A percentile compares a stretch with the other conserved stretches of the same genome.
Conservation (phyloP, 2,888 invertebrate species). For the Lasioglossum marginatum region DNA sequence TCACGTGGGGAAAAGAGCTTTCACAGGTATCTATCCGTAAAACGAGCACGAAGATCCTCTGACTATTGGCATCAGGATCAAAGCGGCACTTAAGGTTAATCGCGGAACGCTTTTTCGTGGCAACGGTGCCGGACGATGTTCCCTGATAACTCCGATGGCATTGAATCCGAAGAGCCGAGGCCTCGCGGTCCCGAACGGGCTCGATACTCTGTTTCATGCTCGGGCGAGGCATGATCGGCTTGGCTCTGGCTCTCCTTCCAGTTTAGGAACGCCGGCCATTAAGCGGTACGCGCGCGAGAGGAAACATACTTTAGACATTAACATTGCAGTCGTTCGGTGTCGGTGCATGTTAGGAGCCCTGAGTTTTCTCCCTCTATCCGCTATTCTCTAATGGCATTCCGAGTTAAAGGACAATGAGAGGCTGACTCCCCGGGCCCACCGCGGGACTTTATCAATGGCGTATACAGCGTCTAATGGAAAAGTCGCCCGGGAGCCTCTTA, state of each 20-base stretch:
- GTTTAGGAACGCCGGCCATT: constrained; percentile 68
- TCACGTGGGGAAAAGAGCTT: constrained; percentile 7
- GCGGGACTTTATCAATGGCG: constrained; percentile 61
- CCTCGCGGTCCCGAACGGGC: constrained; percentile 36
- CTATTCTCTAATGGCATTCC: constrained; percentile 58
- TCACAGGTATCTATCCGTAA: constrained; percentile 5
- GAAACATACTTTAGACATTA: constrained; percentile 74
- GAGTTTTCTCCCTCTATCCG: constrained; percentile 6
- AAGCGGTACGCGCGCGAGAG: constrained; percentile 63
- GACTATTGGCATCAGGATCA: constrained; percentile 40
- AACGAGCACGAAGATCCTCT: constrained; percentile 2
- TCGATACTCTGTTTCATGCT: constrained; percentile 54
- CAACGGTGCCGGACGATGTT: constrained; percentile 62
- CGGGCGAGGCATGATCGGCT: constrained; percentile 24
- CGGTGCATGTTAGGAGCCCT: constrained; percentile 44
- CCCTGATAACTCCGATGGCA: constrained; percentile 61
- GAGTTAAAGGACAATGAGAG: constrained; percentile 59
- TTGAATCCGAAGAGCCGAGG: constrained; percentile 35
- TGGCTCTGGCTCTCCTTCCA: constrained; percentile 47
- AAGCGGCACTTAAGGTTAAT: constrained; percentile 64
- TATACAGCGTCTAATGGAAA: constrained; percentile 29
- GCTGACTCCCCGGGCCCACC: background rate
- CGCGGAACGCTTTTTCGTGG: constrained; percentile 65
- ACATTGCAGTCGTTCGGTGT: constrained; percentile 64
- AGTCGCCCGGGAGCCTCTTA: constrained; percentile 40